Base-by-base conservation (phyloP, 2,888 invertebrate species). In the Platynereis dumerilii region DNA sequence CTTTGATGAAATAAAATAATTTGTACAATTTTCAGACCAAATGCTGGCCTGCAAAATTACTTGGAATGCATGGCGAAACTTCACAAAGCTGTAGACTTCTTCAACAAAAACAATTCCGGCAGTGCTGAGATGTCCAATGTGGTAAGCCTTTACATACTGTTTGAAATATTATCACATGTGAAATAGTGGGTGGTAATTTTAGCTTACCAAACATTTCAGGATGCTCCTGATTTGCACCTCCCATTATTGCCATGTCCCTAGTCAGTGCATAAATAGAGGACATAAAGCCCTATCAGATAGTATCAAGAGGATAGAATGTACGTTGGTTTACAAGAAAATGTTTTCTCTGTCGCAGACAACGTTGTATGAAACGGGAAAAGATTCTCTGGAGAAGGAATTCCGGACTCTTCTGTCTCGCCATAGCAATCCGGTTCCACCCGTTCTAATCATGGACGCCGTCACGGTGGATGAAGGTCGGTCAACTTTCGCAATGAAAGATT, bases 121-220 rank as follows among this genome's bases (percentile, higher is more conserved):
- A 94, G 94, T 83, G 92, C 94, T 27, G 96, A 97, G 84, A 84
- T 96, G 61, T 93, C 94, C 80, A 96, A 96, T 86, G 92, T 97
- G 73, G 93, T 93, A 85, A 86, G 90, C 88, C 10, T 20, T 44
- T 24, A 17, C 17, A 15, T 42, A 42, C 17, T 42, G 44, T 12
- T 15, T 42, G 44, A 42, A 42, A 12, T 15, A 42, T 42, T 42
- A 15, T 15, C 44, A 42, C 12, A 15, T 42, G 44, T 15, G 17
- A 42, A 17, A 15, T 42, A 42, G 12, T 42, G 17, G 12, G 44
- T 42, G 17, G n/a, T n/a, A n/a, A n/a, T n/a, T n/a, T n/a, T n/a
- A n/a, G n/a, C n/a, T n/a, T n/a, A n/a, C n/a, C n/a, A n/a, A n/a
- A n/a, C n/a, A n/a, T n/a, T n/a, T n/a, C n/a, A n/a, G n/a, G n/a